phyloP scores from a whole-genome alignment of 2,888 invertebrate genomes.

The Orthonychiurus folsomi region DNA sequence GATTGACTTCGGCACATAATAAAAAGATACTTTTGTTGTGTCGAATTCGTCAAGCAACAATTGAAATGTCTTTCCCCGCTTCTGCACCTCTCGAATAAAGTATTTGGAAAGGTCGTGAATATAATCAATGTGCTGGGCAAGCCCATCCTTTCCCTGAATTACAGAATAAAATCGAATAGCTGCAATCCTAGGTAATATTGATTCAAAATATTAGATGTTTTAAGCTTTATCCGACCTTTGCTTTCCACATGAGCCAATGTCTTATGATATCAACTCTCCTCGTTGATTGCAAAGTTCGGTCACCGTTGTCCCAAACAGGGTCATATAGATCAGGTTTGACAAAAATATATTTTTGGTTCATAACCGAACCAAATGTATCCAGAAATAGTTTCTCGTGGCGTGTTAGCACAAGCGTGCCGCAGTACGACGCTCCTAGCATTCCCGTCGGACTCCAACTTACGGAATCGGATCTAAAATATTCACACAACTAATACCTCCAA shows the following conservation, averaged over 20 bases:
- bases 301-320: background rate
- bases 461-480: conserved; percentile 4
- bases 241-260: conserved; percentile 8
- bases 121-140: conserved; percentile 3
- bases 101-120: background rate
- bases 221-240: no score
- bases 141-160: conserved; percentile 1
- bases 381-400: background rate
- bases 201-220: no score
- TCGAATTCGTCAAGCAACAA: background rate
- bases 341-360: background rate
- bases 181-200: no score
- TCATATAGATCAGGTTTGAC: conserved; percentile 1
- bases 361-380: conserved; percentile 2
- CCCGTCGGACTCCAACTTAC: background rate
- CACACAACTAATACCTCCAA: background rate
- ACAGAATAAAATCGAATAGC: no score
- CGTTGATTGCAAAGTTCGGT: background rate
- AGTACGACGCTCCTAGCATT: background rate
- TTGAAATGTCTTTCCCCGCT: background rate
- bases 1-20: background rate
- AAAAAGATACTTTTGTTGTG: background rate
- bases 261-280: conserved; percentile 5
- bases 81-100: background rate
- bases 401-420: background rate